Conservation (phyloP, 2,888 invertebrate genomes). For the Nemoura dubitans region DNA sequence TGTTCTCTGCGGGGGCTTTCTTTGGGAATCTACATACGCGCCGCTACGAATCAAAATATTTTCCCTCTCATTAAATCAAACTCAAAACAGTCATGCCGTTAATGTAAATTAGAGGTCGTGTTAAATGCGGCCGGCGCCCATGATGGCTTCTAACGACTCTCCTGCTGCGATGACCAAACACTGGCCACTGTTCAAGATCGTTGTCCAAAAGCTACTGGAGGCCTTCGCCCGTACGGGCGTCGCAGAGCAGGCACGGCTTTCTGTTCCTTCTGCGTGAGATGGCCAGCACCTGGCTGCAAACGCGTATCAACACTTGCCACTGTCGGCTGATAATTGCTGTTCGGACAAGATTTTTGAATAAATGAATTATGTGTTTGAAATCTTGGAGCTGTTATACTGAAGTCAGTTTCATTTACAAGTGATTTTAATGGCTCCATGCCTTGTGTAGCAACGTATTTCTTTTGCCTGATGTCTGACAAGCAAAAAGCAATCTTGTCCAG, state of each 20-base stretch:
- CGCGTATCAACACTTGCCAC: neutral
- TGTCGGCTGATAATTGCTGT: neutral
- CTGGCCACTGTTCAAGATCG: neutral
- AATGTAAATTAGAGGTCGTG: neutral
- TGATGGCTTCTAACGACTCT: neutral
- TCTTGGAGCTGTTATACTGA: no score
- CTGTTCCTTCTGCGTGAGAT: neutral
- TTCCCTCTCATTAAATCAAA: neutral
- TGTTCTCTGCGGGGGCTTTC: neutral
- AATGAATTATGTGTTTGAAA: no score
- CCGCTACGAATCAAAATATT: neutral
- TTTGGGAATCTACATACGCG: slow-evolving; percentile 12
- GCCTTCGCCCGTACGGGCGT: neutral
- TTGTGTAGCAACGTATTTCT: no score
- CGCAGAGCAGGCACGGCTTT: neutral
- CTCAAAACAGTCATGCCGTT: neutral
- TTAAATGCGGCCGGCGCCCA: neutral
- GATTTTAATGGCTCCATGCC: no score
- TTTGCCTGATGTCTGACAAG: no score
- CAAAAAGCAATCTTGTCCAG: no score
- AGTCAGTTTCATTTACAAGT: no score
- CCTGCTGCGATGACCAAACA: neutral
- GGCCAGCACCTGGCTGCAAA: neutral
- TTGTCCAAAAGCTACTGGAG: neutral
- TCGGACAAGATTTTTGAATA: no score